Evolutionary conservation across 2,797 vertebrate genomes (phyloP), one percentile per base, ranked within the genome.

Genomic region (Agapornis canus): DNA sequence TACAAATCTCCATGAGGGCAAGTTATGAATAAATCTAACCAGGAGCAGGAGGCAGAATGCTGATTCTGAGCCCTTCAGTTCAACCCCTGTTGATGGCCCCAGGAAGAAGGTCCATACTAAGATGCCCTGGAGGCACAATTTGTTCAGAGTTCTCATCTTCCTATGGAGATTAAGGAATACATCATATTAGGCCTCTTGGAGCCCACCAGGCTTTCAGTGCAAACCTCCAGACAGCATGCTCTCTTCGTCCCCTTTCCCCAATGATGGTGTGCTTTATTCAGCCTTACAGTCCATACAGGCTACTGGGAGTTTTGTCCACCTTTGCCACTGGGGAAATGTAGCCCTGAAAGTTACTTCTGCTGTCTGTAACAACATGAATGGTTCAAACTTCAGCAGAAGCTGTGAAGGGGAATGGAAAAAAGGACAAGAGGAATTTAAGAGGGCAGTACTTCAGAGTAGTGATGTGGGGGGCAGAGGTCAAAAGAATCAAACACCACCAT

Each of bases 1-100:
- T 94, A 70, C 8, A 88, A 90, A 94, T 85, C 89, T 86, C 82
- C 45, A 59, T 6, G 9, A 95, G 21, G n/a, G 40, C 45, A 89
- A 70, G 66, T 71, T 70, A 79, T 75, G 73, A 93, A 93, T 64
- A 86, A 81, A 90, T 86, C 27, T 73, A 76, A 70, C 15, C 54
- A 86, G 45, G 3, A 95, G 23, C 80, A 92, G 79, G 16, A 92
- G 81, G 80, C 51, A 90, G 79, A 78, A 77, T 32, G 71, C 64
- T 87, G 43, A 49, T 72, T 94, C 78, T 69, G 59, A 92, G 69
- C 80, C 47, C 69, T 88, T 54, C 71, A 59, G 45, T 60, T 76
- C 68, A 86, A 52, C 5, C 42, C 39, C 63, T 68, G 65, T 31
- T 48, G 49, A 91, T 63, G 65, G 84, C 54, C 72, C 56, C 83